A percentile compares a stretch with the other conserved stretches of the same genome.
phyloP scores from a whole-genome alignment of 2,888 invertebrate genomes.

The Ecliptopera silaceata region DNA sequence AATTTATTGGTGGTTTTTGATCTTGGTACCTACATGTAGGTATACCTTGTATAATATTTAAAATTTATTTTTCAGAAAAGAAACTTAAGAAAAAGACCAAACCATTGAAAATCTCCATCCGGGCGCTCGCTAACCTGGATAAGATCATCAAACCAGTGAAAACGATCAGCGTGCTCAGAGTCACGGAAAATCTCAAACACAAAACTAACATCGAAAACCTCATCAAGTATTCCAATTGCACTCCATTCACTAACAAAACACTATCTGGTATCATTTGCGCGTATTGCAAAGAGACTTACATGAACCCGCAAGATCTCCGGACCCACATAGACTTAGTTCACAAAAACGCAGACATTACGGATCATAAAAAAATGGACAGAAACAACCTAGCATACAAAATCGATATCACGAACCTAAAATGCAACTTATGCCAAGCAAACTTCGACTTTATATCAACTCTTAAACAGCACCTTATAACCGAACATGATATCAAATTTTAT shows the following conservation, averaged over 20 bases:
- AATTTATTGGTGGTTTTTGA: too few species aligned
- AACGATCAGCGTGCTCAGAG: constrained; percentile 28
- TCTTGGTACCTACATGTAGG: too few species aligned
- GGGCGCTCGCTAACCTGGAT: constrained; percentile 48
- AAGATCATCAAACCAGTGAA: constrained; percentile 43
- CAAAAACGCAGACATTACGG: constrained; percentile 46
- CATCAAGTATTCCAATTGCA: constrained; percentile 68
- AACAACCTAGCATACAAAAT: constrained; percentile 69
- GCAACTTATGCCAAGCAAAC: constrained; percentile 53
- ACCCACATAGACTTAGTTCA: constrained; percentile 52
- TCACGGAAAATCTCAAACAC: constrained; percentile 61
- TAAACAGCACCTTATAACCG: constrained; percentile 57
- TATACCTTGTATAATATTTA: too few species aligned
- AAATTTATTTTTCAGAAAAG: constrained; percentile 8
- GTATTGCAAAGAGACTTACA: constrained; percentile 60
- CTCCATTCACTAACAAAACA: constrained; percentile 68
- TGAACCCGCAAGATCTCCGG: constrained; percentile 48
- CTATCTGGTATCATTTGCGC: constrained; percentile 64
- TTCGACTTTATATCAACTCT: constrained; percentile 50
- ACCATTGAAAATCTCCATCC: constrained; percentile 51
- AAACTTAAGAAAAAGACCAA: constrained; percentile 47
- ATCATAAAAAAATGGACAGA: constrained; percentile 57
- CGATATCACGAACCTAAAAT: constrained; percentile 66
- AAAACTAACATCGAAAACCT: constrained; percentile 61
- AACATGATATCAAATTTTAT: constrained; percentile 65